Percentiles rank a stretch among this genome's conserved stretches.
Evolutionary conservation across 2,113 vertebrate species (phyloP).

Genomic region (Neotragus moschatus): DNA sequence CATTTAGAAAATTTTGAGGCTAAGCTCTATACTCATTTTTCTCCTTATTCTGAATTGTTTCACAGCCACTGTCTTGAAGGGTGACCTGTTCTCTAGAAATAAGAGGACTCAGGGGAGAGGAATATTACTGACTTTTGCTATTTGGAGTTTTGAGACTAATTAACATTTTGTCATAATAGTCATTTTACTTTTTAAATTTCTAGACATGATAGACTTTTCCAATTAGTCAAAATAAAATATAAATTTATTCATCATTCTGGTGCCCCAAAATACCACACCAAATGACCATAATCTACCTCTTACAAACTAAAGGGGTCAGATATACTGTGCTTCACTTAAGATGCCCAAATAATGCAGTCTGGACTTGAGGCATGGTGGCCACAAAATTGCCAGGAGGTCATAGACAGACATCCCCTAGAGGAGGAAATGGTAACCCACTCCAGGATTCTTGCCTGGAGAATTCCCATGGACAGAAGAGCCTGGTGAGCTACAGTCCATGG

Average conservation of each 20-base stretch:
- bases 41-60: neutral
- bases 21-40: neutral
- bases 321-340: neutral
- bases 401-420: neutral
- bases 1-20: neutral
- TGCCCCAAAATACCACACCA: neutral
- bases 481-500: neutral
- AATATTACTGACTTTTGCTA: neutral
- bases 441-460: neutral
- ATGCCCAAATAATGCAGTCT: neutral
- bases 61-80: neutral
- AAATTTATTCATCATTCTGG: neutral
- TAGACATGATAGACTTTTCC: neutral
- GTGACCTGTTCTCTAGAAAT: neutral
- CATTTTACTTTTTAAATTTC: conserved; percentile 15
- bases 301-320: neutral
- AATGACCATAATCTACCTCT: neutral
- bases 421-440: neutral
- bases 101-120: neutral
- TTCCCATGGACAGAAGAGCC: neutral
- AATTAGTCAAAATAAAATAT: neutral
- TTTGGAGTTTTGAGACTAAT: neutral
- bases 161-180: neutral
- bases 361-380: neutral
- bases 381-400: neutral